A percentile compares a stretch with the other conserved stretches of the same genome.
Evolutionary conservation across 2,888 invertebrate species (phyloP).

Genomic region (Allolobophora icterica): DNA sequence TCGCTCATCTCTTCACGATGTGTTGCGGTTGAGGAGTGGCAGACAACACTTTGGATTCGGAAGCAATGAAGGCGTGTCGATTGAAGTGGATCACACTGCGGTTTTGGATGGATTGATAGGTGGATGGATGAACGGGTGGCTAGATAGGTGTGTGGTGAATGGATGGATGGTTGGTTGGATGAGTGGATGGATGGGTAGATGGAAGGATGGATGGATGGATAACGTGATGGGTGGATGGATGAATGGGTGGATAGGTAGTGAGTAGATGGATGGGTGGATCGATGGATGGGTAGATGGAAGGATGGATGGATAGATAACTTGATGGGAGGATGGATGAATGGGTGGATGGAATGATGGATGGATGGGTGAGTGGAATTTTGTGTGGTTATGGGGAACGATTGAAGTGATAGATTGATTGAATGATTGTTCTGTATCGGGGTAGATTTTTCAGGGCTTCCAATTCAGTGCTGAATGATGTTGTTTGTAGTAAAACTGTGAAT

Average conservation of each 20-base stretch:
- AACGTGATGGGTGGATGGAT: too few species aligned
- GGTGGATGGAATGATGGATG: too few species aligned
- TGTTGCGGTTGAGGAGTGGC: not conserved
- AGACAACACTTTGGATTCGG: not conserved
- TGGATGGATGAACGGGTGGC: too few species aligned
- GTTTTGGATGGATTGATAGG: not conserved
- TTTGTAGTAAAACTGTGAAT: not conserved
- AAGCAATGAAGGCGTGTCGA: not conserved
- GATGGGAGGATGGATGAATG: too few species aligned
- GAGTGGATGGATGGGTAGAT: not conserved
- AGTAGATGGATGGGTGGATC: too few species aligned
- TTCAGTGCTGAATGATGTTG: not conserved
- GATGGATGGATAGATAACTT: too few species aligned
- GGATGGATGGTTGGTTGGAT: not conserved
- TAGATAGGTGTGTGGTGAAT: too few species aligned
- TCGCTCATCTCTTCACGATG: not conserved
- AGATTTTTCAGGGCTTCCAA: not conserved
- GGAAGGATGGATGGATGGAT: not conserved
- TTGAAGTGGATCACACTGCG: not conserved
- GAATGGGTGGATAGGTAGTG: too few species aligned
- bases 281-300: too few species aligned
- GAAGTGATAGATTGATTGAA: not conserved
- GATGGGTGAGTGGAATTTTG: too few species aligned
- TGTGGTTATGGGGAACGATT: not conserved
- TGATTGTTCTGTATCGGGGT: not conserved